Conservation (phyloP, 2,797 vertebrate genomes). For the Helostoma temminkii region DNA sequence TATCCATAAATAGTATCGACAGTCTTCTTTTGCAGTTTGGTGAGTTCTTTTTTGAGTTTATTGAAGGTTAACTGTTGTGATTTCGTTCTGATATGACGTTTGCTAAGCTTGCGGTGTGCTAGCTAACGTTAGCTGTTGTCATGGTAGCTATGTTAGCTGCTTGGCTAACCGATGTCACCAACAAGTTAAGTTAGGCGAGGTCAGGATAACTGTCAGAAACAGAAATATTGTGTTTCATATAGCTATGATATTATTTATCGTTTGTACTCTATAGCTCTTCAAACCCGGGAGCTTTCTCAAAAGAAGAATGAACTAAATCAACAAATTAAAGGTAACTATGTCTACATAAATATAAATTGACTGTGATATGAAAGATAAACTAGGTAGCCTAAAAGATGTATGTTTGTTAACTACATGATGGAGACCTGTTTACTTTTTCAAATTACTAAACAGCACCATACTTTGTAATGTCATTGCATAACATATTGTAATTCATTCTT, state of each 20-base stretch:
- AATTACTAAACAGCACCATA: too few species aligned
- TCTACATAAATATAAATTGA: too few species aligned
- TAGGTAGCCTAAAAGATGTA: not conserved
- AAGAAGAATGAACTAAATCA: slow-evolving; percentile 76
- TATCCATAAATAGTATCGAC: slow-evolving; percentile 60
- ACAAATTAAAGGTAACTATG: slow-evolving; percentile 71
- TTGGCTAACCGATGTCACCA: not conserved
- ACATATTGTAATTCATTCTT: too few species aligned
- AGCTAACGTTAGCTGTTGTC: not conserved
- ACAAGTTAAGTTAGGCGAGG: not conserved
- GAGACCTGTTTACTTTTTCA: too few species aligned
- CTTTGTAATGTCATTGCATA: too few species aligned
- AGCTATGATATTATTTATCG: too few species aligned
- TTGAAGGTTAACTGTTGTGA: not conserved
- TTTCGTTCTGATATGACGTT: not conserved
- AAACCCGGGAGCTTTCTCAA: slow-evolving; percentile 72
- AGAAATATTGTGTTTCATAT: not conserved
- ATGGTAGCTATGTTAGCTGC: not conserved
- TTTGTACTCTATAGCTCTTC: slow-evolving; percentile 66
- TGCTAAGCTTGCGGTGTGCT: not conserved
- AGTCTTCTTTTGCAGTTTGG: slow-evolving; percentile 76
- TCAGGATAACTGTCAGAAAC: not conserved
- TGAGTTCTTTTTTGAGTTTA: slow-evolving; percentile 43
- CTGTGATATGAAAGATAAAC: not conserved
- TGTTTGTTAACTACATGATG: not conserved